Percentiles rank a stretch among this genome's conserved stretches.
Conservation (phyloP, 2,888 invertebrate genomes). For the Mantis religiosa region DNA sequence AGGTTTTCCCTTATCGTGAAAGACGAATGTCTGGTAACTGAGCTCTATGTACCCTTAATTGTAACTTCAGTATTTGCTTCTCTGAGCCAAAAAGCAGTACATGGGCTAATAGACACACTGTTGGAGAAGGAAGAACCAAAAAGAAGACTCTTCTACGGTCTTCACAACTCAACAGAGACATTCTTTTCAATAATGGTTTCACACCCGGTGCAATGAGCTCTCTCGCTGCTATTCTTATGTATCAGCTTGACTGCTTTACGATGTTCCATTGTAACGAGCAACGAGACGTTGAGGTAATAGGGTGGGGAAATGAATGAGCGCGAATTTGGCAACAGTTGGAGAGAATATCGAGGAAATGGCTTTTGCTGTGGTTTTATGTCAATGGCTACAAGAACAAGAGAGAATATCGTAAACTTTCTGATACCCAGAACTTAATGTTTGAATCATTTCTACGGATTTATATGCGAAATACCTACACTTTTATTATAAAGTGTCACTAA, state of each 20-base stretch:
- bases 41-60: no score
- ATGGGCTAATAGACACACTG: not conserved
- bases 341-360: not conserved
- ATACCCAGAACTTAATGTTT: no score
- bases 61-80: no score
- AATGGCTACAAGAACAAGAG: not conserved
- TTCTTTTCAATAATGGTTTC: not conserved
- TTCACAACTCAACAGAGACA: not conserved
- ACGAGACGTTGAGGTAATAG: not conserved
- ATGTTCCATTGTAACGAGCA: not conserved
- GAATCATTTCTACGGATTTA: no score
- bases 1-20: no score
- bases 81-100: not conserved
- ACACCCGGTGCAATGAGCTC: not conserved
- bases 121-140: not conserved
- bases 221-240: not conserved
- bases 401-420: no score
- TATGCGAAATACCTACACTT: no score
- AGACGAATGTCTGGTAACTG: no score
- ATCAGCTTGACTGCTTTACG: not conserved
- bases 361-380: not conserved
- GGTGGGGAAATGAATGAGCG: not conserved
- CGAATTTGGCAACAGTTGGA: not conserved
- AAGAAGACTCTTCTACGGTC: not conserved
- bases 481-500: no score